These are phyloP conservation scores for Rhinatrema bivittatum DNA, from an alignment of 2,797 vertebrate species.

Conservation along the genomic window DNA sequence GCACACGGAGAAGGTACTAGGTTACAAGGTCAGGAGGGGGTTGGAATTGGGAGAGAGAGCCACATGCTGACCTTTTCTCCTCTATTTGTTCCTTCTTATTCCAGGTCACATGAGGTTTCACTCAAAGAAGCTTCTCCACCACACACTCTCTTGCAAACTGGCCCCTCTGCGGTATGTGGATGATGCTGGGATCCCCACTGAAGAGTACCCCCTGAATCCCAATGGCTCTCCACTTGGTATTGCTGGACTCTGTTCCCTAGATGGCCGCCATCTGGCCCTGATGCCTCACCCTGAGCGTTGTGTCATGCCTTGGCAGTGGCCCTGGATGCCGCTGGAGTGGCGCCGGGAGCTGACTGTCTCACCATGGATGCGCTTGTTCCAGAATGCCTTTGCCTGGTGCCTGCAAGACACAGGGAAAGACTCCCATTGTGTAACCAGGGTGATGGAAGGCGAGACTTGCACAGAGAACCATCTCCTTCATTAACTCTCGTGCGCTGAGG, in stretches of 20 bases:
- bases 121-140: slow-evolving; percentile 42
- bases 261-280: slow-evolving; percentile 81
- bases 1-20: slow-evolving; percentile 82
- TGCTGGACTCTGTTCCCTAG: slow-evolving; percentile 73
- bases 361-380: slow-evolving; percentile 80
- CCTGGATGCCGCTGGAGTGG: slow-evolving; percentile 67
- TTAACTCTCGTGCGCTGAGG: too few relatives aligned
- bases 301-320: slow-evolving; percentile 83
- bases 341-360: slow-evolving; percentile 50
- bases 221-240: slow-evolving; percentile 76
- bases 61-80: not conserved
- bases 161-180: slow-evolving; percentile 76
- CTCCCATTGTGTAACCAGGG: too few relatives aligned
- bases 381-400: slow-evolving; percentile 75
- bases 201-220: slow-evolving; percentile 80
- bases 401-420: slow-evolving; percentile 18
- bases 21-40: too few relatives aligned
- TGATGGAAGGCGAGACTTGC: too few relatives aligned
- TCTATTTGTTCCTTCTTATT: not conserved
- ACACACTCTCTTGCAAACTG: slow-evolving; percentile 45
- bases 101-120: slow-evolving; percentile 80
- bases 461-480: too few relatives aligned
- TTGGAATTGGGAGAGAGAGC: too few relatives aligned
- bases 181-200: slow-evolving; percentile 66
- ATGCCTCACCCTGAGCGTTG: slow-evolving; percentile 92